Conservation (phyloP, 2,797 vertebrate genomes). For the Cygnus olor region DNA sequence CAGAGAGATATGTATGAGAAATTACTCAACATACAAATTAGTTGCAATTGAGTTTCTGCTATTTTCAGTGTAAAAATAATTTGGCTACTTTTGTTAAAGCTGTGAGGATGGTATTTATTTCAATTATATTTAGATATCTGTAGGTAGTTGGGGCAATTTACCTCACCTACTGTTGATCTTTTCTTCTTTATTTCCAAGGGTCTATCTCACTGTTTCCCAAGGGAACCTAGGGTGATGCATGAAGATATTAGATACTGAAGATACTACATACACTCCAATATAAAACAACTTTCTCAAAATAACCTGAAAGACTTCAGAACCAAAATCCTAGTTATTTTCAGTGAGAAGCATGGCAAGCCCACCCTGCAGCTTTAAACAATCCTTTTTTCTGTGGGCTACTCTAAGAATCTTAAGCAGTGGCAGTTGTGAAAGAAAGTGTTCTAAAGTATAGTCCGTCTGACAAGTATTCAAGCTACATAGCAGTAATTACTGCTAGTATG, state of each 20-base stretch:
- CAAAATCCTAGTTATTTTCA: not conserved
- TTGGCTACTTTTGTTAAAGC: not conserved
- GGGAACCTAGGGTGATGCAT: not conserved
- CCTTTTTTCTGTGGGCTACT: not conserved
- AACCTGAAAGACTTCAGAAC: not conserved
- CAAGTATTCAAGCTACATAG: not conserved
- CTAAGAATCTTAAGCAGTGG: not conserved
- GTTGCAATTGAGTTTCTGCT: not conserved
- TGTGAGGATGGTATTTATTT: not conserved
- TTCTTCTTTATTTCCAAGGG: not conserved
- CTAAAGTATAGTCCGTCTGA: not conserved
- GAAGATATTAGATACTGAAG: not conserved
- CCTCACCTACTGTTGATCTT: not conserved
- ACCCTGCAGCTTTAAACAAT: not conserved
- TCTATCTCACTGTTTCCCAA: not conserved
- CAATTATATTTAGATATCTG: not conserved
- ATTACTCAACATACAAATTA: not conserved
- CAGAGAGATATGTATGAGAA: not conserved
- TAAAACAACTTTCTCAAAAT: not conserved
- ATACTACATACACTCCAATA: not conserved
- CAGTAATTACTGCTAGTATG: not conserved
- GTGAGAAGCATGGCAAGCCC: not conserved
- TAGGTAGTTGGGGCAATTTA: not conserved
- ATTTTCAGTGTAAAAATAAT: not conserved
- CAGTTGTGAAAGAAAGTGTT: not conserved